phyloP scores from a whole-genome alignment of 2,797 vertebrate species.

The Gallinago nigripennis region DNA sequence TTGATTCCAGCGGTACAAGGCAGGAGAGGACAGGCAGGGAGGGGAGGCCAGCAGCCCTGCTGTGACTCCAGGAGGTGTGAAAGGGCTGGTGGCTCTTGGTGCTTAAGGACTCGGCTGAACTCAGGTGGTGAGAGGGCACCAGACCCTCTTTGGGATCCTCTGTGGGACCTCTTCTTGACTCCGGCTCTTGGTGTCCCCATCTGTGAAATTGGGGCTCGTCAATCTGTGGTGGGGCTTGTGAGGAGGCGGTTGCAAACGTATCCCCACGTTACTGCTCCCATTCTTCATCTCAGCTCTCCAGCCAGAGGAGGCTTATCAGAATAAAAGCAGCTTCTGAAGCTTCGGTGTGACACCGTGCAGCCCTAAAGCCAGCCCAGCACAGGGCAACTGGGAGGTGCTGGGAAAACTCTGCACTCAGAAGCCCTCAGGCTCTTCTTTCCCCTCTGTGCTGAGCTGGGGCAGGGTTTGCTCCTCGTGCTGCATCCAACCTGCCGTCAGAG shows the following conservation, averaged over 20 bases:
- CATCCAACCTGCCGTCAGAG: not conserved
- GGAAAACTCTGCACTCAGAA: not conserved
- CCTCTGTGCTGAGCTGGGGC: not conserved
- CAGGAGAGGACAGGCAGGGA: not conserved
- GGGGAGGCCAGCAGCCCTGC: not conserved
- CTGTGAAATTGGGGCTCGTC: not conserved
- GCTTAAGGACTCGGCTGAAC: not conserved
- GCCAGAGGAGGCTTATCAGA: not conserved
- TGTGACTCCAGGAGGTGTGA: not conserved
- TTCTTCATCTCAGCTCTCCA: not conserved
- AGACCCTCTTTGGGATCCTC: not conserved
- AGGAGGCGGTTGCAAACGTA: not conserved
- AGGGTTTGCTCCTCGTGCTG: not conserved
- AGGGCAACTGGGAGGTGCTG: not conserved
- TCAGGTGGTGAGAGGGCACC: not conserved
- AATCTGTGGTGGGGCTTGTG: not conserved
- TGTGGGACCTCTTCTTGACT: not conserved
- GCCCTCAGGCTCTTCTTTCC: not conserved
- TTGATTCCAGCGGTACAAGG: fast-evolving
- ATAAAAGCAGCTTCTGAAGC: not conserved
- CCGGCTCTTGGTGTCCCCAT: not conserved
- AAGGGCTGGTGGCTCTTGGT: not conserved
- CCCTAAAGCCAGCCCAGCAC: not conserved
- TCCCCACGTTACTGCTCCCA: fast-evolving
- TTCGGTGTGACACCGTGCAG: not conserved